Evolutionary conservation across 2,888 invertebrate genomes (phyloP), one percentile per base, ranked within the genome.

Genomic region (Clitarchus hookeri): DNA sequence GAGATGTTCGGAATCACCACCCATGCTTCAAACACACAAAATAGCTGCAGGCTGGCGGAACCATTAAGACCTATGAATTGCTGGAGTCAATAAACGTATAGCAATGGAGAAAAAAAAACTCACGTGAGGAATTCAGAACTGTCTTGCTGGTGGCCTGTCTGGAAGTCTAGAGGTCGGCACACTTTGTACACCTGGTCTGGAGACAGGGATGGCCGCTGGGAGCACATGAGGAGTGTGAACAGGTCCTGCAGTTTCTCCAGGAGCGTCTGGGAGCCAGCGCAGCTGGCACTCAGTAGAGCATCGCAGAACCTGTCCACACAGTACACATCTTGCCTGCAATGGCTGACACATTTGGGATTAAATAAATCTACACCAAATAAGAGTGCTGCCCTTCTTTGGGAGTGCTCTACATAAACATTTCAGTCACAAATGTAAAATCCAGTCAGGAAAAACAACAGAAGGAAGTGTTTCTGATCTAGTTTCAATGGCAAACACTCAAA

Each of bases 51-150:
- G 36, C 36, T 36, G 4, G 36, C 4, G 36, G 36, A 36, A 36
- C 36, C 36, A 36, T 36, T 36, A 36, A 36, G 36, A 36, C 36
- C 36, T 36, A 36, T 36, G 36, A 36, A 36, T 36, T 36, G 36
- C 36, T 36, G 36, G 36, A 36, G 36, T 36, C 36, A 36, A 36
- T 36, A 4, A 36, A 36, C 36, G 4, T 36, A 36, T 36, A 36
- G 36, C 36, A 3, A 36, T 36, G 36, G 36, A 36, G n/a, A n/a
- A n/a, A 36, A 65, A 65, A 54, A 6, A 88, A 90, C 89, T 89
- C 90, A 96, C 91, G 96, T 95, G 86, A 97, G 92, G 91, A 96
- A 97, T 91, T 97, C 97, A 0, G 97, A 97, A 91, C 97, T 97
- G 89, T 97, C 97, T 90, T 98, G 97, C 89, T 98, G 97, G 88